Evolutionary conservation across 2,113 vertebrate genomes (phyloP), one percentile per base, ranked within the genome.

Genomic region (Setophaga kirtlandii): DNA sequence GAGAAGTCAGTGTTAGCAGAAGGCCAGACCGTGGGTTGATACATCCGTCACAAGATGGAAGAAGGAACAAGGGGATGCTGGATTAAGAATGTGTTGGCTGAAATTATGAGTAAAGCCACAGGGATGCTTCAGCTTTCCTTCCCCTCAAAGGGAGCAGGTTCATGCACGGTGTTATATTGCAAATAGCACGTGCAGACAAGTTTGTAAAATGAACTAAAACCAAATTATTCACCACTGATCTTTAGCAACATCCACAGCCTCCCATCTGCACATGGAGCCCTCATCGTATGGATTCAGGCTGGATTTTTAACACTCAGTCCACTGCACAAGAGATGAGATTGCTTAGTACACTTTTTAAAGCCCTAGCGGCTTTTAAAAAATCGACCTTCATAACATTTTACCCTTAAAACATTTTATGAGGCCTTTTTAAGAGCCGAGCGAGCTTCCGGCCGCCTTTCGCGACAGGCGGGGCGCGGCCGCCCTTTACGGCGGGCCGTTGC

Each of bases 121-220:
- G 0, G 1, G 6, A 7, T 17, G 22, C 41, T 31, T n/a, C 24
- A 28, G 7, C 55, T 81, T 39, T 30, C 59, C 68, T 52, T 30
- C 23, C 25, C 16, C 1, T 11, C 6, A 65, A 37, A 85, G 69
- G 37, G 18, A 71, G 64, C 30, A 3, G 71, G 3, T 63, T 31
- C 5, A 0, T 16, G 31, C 60, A 15, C 7, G 33, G 24, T 24
- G 15, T 44, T 33, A 30, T 37, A 10, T 35, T 47, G 60, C 37
- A 42, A 1, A 2, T 5, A 9, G 1, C 17, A 6, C 2, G 12
- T 31, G 19, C n/a, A 21, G 11, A 44, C 86, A 9, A 0, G 1
- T 49, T 52, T 64, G 63, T 42, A 21, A 35, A 74, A 28, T 5
- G 16, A 76, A 65, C 42, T 11, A 8, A 77, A 79, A 28, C 31